Evolutionary conservation across 23 tunicate species (phyloP), one percentile per base, ranked within the genome.

Genomic region (Halocynthia roretzi): DNA sequence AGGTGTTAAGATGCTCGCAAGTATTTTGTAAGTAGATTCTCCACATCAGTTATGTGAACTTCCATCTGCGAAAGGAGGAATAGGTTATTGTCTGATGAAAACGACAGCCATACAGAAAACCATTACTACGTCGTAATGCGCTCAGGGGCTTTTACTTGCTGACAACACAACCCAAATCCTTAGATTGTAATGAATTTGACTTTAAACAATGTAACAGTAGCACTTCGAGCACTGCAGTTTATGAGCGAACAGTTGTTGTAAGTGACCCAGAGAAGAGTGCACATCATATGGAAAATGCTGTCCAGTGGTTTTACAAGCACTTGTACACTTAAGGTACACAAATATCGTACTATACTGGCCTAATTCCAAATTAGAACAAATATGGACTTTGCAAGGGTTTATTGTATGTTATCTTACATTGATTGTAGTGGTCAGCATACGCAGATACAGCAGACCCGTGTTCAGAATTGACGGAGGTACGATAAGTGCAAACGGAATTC

Each of bases 391-490:
- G 75, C 0, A 7, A 70, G 50, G 21, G 50, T 53, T 31, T 15
- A 17, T 4, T 60, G 17, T 60, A 60, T 15, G 17, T 15, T 60
- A 60, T 11, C 23, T 44, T 68, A 86, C 91, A 85, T 75, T 76
- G 8, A 86, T 52, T 9, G 80, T 70, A 15, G 76, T 80, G 51
- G 80, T 83, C 2, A 83, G 60, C 53, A 69, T 72, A 51, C 91
- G 50, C 18, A 86, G 14, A 18, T 15, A 23, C 17, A 86, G 51
- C 7, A 86, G 51, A 6, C 91, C 91, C 19, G 73, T 83, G 8
- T 75, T 77, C 6, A 86, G 56, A 7, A 83, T 86, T 67, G n/a
- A 23, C 7, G 49, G 53, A 17, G 77, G 21, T 6, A 86, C 19
- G 12, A 86, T 66, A 6, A 86, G 18, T 10, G 70, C 18, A 20